Percentiles rank a stretch among this genome's conserved stretches.
Evolutionary conservation across 2,113 vertebrate genomes (phyloP).

Genomic region (Cheirogaleus medius): DNA sequence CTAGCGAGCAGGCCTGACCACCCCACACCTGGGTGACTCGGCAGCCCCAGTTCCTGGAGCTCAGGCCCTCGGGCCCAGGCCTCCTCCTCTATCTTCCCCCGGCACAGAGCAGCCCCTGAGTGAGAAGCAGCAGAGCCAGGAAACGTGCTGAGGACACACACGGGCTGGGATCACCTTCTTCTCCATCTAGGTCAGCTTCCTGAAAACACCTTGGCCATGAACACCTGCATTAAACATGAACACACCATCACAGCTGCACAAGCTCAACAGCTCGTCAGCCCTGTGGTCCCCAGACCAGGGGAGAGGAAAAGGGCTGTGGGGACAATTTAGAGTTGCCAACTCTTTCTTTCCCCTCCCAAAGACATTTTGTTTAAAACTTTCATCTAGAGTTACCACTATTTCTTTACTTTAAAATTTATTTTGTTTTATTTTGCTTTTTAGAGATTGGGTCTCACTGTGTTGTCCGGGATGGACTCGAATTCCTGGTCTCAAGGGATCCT

Average conservation of each 20-base stretch:
- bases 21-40: fast-evolving
- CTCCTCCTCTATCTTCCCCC: background rate
- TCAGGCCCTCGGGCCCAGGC: background rate
- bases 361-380: background rate
- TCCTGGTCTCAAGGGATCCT: background rate
- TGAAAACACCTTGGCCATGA: background rate
- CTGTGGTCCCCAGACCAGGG: fast-evolving
- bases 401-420: background rate
- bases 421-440: background rate
- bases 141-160: background rate
- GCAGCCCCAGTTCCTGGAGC: background rate
- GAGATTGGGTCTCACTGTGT: background rate
- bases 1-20: background rate
- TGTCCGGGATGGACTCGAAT: background rate
- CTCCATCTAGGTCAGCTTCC: background rate
- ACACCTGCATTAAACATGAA: background rate
- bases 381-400: background rate
- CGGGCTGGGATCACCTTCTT: background rate
- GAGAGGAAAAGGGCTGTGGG: no score
- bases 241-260: fast-evolving
- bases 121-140: background rate
- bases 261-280: background rate
- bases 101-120: background rate
- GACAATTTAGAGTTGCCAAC: background rate
- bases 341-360: background rate